Base-by-base conservation (phyloP, 1,140 invertebrate species). In the Diploscapter pachys region DNA sequence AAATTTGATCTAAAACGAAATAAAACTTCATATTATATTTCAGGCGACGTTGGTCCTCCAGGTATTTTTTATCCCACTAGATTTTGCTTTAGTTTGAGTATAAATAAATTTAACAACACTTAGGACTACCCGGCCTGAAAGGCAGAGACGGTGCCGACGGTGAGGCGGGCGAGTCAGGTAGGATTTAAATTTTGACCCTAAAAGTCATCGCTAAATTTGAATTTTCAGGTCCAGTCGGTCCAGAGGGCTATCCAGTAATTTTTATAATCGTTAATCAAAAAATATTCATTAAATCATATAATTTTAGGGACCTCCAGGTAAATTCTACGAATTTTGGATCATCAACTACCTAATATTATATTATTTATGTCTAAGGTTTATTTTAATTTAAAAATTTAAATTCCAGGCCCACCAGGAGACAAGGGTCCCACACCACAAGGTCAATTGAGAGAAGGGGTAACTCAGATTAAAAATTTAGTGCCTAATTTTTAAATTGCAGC, bases 391-490 rank as follows among this genome's bases (percentile, higher is more conserved):
- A 31, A 31, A 31, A 31, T 31, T 31, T 0, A 0, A 31, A 73
- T 72, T 9, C 84, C 84, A 54, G 83, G 83, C 54, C 68, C 84
- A 31, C 84, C 83, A n/a, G 83, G 83, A 64, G 84, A 85, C 54
- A 85, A 84, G 75, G 83, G 83, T 65, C 78, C 80, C 65, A 85
- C 83, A n/a, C 84, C 84, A 3, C 69, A 81, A 65, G 83, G 83
- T 62, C 81, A 85, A 63, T 75, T 85, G 3, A 65, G 80, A 11
- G 84, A 85, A 75, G 83, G 83, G 31, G 31, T 31, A 31, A 31
- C 31, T 31, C 31, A 31, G 31, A 31, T 31, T 31, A 31, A 31
- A 31, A 31, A 31, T 31, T 31, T 31, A 31, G 31, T 31, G 31
- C 31, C 31, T 31, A 31, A 31, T 31, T 31, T 31, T 31, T 31